Conservation (phyloP, 2,113 vertebrate genomes). For the Cepphus grylle region DNA sequence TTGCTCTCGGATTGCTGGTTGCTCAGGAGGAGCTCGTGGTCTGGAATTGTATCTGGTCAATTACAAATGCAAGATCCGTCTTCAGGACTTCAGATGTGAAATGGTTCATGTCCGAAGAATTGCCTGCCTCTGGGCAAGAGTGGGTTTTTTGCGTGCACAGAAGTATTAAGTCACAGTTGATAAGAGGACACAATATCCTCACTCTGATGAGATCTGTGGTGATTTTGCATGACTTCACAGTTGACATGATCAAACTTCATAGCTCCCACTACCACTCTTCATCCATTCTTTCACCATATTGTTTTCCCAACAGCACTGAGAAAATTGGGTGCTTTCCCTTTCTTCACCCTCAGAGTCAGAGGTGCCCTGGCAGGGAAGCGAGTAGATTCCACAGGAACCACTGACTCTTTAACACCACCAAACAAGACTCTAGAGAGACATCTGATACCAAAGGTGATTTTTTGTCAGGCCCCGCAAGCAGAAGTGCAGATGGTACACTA, state of each 20-base stretch:
- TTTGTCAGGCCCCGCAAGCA: background rate
- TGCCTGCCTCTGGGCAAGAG: background rate
- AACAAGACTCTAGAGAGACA: background rate
- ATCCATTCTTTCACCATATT: background rate
- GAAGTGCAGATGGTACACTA: background rate
- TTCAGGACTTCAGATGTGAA: background rate
- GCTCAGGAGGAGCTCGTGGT: background rate
- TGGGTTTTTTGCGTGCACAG: background rate
- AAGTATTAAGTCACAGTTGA: background rate
- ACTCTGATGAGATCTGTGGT: background rate
- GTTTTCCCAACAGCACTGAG: background rate
- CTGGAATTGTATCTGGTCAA: background rate
- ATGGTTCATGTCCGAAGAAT: background rate
- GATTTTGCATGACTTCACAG: background rate
- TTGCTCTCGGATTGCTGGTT: rapidly evolving
- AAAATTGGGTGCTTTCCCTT: rapidly evolving
- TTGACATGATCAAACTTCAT: background rate
- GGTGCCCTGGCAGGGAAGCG: background rate
- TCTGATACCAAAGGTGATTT: background rate
- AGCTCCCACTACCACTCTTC: background rate
- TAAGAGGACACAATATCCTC: background rate
- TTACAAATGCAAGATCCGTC: background rate
- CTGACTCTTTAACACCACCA: background rate
- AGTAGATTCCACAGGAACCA: background rate
- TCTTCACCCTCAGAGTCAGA: background rate